These are phyloP conservation scores for Poeciliopsis retropinna DNA, from an alignment of 2,113 vertebrate species.

Conservation along the genomic window DNA sequence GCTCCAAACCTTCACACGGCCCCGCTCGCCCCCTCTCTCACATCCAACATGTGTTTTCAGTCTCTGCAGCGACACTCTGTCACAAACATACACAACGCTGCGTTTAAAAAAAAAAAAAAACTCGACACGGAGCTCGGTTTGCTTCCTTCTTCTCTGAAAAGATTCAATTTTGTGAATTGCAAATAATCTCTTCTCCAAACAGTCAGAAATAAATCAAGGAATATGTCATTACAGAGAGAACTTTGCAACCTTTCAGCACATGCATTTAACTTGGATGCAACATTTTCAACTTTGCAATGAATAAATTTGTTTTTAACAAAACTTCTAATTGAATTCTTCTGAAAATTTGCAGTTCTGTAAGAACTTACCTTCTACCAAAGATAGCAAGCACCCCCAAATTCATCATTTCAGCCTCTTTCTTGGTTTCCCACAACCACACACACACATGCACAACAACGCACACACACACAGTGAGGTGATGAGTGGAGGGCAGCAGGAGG, in stretches of 20 bases:
- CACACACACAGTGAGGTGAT: not conserved
- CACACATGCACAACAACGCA: not conserved
- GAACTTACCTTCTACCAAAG: constrained; percentile 59
- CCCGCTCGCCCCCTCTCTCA: constrained; percentile 38
- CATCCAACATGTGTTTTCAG: constrained; percentile 70
- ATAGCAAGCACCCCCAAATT: not conserved
- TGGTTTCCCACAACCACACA: not conserved
- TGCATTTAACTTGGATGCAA: not conserved
- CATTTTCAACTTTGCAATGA: not conserved
- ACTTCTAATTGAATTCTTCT: not conserved
- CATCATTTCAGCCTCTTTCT: constrained; percentile 1
- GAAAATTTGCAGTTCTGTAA: not conserved
- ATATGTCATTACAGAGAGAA: not conserved
- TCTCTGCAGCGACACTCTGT: constrained; percentile 33
- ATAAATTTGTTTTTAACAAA: not conserved
- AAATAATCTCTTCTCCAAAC: not conserved
- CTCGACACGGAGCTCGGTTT: not conserved
- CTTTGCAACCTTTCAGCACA: not conserved
- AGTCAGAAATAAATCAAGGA: not conserved
- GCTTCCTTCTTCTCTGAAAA: not conserved
- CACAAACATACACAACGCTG: constrained; percentile 20
- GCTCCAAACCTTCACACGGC: constrained; percentile 67
- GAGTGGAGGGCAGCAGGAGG: constrained; percentile 5
- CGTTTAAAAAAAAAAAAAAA: not conserved
- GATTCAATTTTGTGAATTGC: not conserved